These are phyloP conservation scores for Hydrotaea cyrtoneurina DNA, from an alignment of 2,888 invertebrate species.

Conservation along the genomic window DNA sequence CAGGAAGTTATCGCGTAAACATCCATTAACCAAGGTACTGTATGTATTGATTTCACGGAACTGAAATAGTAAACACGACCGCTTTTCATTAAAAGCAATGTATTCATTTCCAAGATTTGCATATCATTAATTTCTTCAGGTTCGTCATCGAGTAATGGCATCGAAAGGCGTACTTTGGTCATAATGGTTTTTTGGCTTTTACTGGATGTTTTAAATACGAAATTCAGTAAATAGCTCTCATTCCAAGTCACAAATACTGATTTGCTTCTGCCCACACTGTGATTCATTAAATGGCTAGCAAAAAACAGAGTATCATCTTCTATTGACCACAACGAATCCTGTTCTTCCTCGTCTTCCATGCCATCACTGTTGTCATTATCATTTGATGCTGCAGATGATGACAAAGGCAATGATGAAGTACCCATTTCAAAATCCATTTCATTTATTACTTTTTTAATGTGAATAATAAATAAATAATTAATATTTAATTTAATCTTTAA, in stretches of 20 bases:
- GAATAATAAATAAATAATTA: no score
- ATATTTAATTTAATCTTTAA: no score
- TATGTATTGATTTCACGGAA: conserved; percentile 76
- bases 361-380: conserved; percentile 26
- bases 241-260: conserved; percentile 79
- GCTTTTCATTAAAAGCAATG: conserved; percentile 74
- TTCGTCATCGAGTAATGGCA: conserved; percentile 58
- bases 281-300: conserved; percentile 75
- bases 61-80: conserved; percentile 78
- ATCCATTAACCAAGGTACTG: conserved; percentile 74
- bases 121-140: conserved; percentile 72
- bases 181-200: conserved; percentile 70
- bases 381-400: not conserved
- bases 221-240: conserved; percentile 76
- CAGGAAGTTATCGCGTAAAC: conserved; percentile 73
- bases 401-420: not conserved
- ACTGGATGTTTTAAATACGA: conserved; percentile 75
- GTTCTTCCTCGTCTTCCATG: conserved; percentile 42
- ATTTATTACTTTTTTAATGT: no score
- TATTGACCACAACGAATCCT: conserved; percentile 74
- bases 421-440: conserved; percentile 13
- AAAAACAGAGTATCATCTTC: conserved; percentile 77
- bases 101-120: conserved; percentile 77
- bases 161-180: conserved; percentile 73
- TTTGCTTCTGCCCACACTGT: conserved; percentile 74